A percentile compares a stretch with the other conserved stretches of the same genome.
These are phyloP conservation scores for Rousettus madagascariensis DNA, from an alignment of 2,797 vertebrate species.

Conservation along the genomic window DNA sequence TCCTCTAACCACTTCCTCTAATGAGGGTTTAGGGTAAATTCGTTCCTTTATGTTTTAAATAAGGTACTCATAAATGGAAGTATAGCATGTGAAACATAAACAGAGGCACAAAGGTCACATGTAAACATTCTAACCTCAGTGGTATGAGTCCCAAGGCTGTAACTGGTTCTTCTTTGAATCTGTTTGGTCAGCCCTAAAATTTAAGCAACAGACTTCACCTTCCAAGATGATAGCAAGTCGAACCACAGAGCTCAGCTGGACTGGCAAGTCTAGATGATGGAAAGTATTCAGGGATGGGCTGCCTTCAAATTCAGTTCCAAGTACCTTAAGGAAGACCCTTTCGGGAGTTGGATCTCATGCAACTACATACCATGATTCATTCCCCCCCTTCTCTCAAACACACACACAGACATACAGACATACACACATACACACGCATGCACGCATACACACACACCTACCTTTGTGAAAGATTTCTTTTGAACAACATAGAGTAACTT, in stretches of 20 bases:
- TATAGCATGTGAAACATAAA: background rate
- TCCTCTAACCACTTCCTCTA: too few species aligned
- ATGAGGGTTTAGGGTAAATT: background rate
- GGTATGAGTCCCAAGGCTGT: background rate
- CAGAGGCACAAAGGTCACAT: background rate
- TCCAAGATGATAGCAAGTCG: background rate
- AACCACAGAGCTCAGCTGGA: background rate
- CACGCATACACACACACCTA: background rate
- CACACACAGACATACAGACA: too few species aligned
- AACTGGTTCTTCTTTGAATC: background rate
- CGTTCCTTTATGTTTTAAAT: slow-evolving; percentile 1
- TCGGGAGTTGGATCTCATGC: background rate
- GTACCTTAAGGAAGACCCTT: background rate
- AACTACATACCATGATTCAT: background rate
- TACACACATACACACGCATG: too few species aligned
- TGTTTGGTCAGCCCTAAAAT: background rate
- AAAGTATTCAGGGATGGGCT: background rate
- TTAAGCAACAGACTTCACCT: background rate
- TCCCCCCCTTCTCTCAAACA: too few species aligned
- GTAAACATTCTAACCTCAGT: background rate
- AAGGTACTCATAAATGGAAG: background rate
- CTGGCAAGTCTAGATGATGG: background rate
- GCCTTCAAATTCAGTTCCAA: background rate
- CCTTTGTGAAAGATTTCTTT: background rate
- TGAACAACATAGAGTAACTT: background rate